Evolutionary conservation across 2,113 vertebrate species (phyloP).

Genomic region (Pavo muticus): DNA sequence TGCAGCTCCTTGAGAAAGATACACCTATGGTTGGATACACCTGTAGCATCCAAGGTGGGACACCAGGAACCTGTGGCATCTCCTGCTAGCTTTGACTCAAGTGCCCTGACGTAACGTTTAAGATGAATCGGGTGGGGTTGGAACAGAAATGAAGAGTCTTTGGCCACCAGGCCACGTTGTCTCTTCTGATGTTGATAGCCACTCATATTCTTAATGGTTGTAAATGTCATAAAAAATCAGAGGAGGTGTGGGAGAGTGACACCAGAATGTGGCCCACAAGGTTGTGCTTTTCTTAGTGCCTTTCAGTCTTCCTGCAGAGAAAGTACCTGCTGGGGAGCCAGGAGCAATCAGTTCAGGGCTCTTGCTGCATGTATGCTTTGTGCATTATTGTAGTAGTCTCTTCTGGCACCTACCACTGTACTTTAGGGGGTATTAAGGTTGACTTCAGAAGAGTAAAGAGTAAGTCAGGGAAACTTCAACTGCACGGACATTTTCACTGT

Average conservation of each 20-base stretch:
- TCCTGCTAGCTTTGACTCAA: neutral
- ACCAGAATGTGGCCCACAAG: neutral
- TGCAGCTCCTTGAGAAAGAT: neutral
- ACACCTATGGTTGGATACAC: neutral
- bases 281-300: neutral
- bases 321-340: neutral
- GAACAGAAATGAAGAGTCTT: neutral
- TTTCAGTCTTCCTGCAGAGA: constrained; percentile 15
- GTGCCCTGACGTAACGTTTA: neutral
- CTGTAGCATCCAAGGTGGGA: neutral
- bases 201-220: constrained; percentile 11
- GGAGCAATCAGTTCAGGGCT: constrained; percentile 13
- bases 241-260: constrained; percentile 24
- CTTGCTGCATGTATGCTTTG: neutral
- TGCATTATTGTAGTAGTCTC: neutral
- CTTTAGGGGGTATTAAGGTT: constrained; percentile 16
- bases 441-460: constrained; percentile 10
- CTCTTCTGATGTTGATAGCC: neutral
- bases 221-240: constrained; percentile 31
- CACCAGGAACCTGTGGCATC: neutral
- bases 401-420: constrained; percentile 28
- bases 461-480: neutral
- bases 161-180: neutral
- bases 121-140: neutral
- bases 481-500: neutral